Conservation (phyloP, 2,113 vertebrate genomes). For the crab-eating macaque (Macaca fascicularis) region T2T-MFA8v1.1 NC_088379.1:14900501-14901000, state of each 20-base stretch:
- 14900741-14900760: not conserved
- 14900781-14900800: not conserved
- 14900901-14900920: not conserved
- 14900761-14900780: fast-evolving
- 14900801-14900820: fast-evolving
- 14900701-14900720: not conserved
- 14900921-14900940: not conserved
- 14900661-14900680: too few relatives aligned
- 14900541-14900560: too few relatives aligned
- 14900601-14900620: too few relatives aligned
- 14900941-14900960: not conserved
- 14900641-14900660: too few relatives aligned
- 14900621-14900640: too few relatives aligned
- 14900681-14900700: not conserved
- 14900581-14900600: too few relatives aligned
- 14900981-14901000: not conserved
- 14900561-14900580: too few relatives aligned
- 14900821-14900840: not conserved
- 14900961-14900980: not conserved
- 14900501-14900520: too few relatives aligned
- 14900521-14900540: too few relatives aligned
- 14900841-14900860: not conserved
- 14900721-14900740: too few relatives aligned
- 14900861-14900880: not conserved
- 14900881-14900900: not conserved